Percentiles rank a stretch among this genome's conserved stretches.
These are phyloP conservation scores for Melanargia galathea DNA, from an alignment of 2,888 invertebrate genomes.

Conservation along the genomic window DNA sequence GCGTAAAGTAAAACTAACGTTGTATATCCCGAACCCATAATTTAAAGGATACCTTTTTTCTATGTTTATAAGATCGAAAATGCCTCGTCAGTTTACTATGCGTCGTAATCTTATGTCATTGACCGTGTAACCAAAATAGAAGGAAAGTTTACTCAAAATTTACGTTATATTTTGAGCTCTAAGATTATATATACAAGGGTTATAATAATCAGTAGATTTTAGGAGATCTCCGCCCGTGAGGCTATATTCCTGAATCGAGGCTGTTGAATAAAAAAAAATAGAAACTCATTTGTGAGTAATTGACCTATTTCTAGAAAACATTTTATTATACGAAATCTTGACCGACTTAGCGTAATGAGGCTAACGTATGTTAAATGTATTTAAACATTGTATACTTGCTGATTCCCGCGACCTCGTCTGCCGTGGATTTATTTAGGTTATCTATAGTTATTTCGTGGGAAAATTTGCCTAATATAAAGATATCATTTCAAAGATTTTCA, in stretches of 20 bases:
- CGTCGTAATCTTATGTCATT: conserved; percentile 29
- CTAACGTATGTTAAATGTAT: background rate
- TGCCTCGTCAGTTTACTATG: background rate
- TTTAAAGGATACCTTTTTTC: conserved; percentile 20
- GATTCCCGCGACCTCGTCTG: no score
- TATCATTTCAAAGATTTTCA: no score
- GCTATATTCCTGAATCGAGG: conserved; percentile 29
- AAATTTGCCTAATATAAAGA: no score
- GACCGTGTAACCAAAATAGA: conserved; percentile 35
- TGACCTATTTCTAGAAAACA: conserved; percentile 2
- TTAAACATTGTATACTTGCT: background rate
- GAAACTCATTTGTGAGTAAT: background rate
- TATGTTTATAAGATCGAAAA: conserved; percentile 17
- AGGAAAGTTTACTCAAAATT: conserved; percentile 16
- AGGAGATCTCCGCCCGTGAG: conserved; percentile 6
- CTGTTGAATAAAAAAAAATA: conserved; percentile 9
- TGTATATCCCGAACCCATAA: no score
- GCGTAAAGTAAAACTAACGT: no score
- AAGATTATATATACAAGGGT: background rate
- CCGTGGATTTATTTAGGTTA: no score
- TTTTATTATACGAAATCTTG: background rate
- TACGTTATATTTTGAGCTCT: conserved; percentile 11
- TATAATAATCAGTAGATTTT: background rate
- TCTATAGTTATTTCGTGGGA: no score
- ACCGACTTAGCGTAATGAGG: background rate